Evolutionary conservation across 2,113 vertebrate species (phyloP).

Genomic region (Larimichthys crocea): DNA sequence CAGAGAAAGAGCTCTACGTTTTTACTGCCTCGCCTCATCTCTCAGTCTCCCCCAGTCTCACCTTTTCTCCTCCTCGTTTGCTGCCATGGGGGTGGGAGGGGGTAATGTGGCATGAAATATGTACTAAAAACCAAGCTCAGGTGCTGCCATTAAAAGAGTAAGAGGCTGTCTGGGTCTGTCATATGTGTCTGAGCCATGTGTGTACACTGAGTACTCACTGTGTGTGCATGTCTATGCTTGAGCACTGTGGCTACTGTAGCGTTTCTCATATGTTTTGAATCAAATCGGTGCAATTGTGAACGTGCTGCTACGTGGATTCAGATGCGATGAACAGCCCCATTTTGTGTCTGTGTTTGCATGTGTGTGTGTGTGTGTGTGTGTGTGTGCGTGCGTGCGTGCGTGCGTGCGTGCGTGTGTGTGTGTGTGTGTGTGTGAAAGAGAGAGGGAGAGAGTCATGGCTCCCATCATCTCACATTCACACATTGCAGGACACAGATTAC

Average conservation of each 20-base stretch:
- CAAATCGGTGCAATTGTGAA: neutral
- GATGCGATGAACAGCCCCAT: neutral
- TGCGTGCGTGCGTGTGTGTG: neutral
- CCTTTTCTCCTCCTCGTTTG: conserved; percentile 54
- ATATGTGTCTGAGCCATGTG: neutral
- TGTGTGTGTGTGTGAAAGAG: neutral
- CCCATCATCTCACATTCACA: conserved; percentile 39
- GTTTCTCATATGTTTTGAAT: conserved; percentile 12
- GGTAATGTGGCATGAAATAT: conserved; percentile 81
- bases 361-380: too few relatives aligned
- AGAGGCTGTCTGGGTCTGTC: conserved; percentile 44
- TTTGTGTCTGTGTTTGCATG: neutral
- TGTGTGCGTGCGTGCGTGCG: neutral
- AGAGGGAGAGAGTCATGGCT: neutral
- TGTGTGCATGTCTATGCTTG: neutral
- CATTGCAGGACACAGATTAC: conserved; percentile 36
- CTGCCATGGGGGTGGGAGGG: conserved; percentile 54
- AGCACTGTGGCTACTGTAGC: conserved; percentile 1
- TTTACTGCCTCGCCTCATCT: conserved; percentile 50
- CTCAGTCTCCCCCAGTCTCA: conserved; percentile 20
- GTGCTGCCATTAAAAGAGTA: conserved; percentile 61
- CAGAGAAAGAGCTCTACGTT: conserved; percentile 52
- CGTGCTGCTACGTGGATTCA: conserved; percentile 7
- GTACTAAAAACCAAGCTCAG: conserved; percentile 75
- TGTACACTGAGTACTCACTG: neutral